Conservation (phyloP, 2,888 invertebrate species). For the Athripsodes cinereus region DNA sequence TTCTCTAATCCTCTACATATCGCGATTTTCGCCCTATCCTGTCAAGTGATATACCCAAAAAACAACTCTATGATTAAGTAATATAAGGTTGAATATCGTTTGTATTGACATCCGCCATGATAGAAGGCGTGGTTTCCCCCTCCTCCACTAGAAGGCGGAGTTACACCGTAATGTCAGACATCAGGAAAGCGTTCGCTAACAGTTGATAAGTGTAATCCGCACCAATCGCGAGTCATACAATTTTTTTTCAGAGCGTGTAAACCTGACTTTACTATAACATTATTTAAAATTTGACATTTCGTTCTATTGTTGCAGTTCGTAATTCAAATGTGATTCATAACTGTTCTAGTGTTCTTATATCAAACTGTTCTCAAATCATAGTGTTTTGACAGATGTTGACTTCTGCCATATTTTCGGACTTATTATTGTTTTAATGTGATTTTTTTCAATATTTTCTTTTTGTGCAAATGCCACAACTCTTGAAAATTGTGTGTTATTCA, state of each 20-base stretch:
- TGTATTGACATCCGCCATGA: background rate
- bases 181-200: slow-evolving; percentile 15
- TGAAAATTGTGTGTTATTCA: too few species aligned
- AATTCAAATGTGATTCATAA: too few species aligned
- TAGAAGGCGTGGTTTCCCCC: slow-evolving; percentile 18
- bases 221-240: background rate
- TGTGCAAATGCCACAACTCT: too few species aligned
- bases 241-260: background rate
- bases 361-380: too few species aligned
- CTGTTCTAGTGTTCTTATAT: too few species aligned
- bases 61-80: background rate
- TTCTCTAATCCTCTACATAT: slow-evolving; percentile 23
- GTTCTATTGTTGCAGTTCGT: too few species aligned
- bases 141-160: slow-evolving; percentile 12
- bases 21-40: slow-evolving; percentile 26
- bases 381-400: too few species aligned
- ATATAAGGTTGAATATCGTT: background rate
- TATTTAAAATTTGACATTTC: too few species aligned
- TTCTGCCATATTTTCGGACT: too few species aligned
- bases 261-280: too few species aligned
- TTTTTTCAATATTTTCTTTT: too few species aligned
- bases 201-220: slow-evolving; percentile 6
- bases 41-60: background rate
- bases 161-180: slow-evolving; percentile 16
- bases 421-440: too few species aligned